A percentile compares a stretch with the other conserved stretches of the same genome.
Evolutionary conservation across 30 jellyfish, hydroid and myxozoan genomes (phyloP).

Genomic region (Cassiopea andromeda): DNA sequence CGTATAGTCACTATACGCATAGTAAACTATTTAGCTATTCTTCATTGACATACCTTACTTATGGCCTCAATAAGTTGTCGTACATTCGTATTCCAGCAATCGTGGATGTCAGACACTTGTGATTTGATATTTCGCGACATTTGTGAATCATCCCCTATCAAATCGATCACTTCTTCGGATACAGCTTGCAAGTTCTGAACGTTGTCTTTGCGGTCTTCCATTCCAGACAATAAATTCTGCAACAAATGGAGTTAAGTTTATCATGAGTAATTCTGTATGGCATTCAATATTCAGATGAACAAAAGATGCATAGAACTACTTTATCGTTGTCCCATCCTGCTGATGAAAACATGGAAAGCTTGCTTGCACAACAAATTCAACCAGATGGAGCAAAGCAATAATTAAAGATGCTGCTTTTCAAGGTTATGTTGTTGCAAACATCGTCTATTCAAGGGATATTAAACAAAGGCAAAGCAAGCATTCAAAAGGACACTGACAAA

Average conservation of each 20-base stretch:
- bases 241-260: neutral
- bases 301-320: no score
- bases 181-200: constrained; percentile 67
- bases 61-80: constrained; percentile 79
- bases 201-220: constrained; percentile 87
- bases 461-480: no score
- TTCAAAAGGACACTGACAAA: no score
- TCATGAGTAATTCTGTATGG: neutral
- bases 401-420: no score
- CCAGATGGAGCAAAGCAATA: no score
- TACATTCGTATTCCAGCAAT: constrained; percentile 87
- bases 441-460: no score
- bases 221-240: constrained; percentile 73
- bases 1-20: no score
- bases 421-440: no score
- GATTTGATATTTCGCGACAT: constrained; percentile 72
- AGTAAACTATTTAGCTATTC: neutral
- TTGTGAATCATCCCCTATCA: constrained; percentile 70
- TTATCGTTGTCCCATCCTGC: no score
- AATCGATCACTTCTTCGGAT: constrained; percentile 69
- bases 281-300: no score
- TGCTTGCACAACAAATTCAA: no score
- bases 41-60: constrained; percentile 68
- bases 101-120: constrained; percentile 94
- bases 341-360: no score